phyloP scores from a whole-genome alignment of 2,888 invertebrate species.

The Sericinus montela region DNA sequence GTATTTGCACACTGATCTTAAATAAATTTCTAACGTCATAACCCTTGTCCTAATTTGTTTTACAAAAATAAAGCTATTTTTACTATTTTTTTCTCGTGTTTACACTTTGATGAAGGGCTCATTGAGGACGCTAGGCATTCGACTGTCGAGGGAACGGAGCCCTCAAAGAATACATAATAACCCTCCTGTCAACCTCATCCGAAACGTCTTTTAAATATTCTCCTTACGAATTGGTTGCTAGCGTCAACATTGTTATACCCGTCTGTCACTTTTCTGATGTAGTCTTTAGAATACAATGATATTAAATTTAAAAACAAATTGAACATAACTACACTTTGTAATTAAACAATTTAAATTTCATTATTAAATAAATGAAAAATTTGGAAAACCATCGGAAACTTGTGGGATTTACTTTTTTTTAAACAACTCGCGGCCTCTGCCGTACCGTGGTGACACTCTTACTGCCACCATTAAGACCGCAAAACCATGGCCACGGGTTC shows the following conservation, averaged over 20 bases:
- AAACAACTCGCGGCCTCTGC: too few relatives aligned
- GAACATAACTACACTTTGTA: neutral
- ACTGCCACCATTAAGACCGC: too few relatives aligned
- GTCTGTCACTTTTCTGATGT: slow-evolving; percentile 17
- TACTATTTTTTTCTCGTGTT: neutral
- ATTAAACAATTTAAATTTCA: too few relatives aligned
- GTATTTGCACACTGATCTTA: too few relatives aligned
- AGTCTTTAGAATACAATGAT: slow-evolving; percentile 1
- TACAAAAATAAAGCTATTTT: slow-evolving; percentile 20
- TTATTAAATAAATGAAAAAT: too few relatives aligned
- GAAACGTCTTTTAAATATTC: slow-evolving; percentile 17
- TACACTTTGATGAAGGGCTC: slow-evolving; percentile 8
- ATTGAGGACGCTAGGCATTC: slow-evolving; percentile 5
- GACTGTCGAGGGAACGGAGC: slow-evolving; percentile 10
- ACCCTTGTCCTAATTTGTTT: neutral
- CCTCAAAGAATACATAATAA: slow-evolving; percentile 20
- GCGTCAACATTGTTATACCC: slow-evolving; percentile 15
- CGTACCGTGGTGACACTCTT: too few relatives aligned
- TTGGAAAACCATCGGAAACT: too few relatives aligned
- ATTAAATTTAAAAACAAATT: too few relatives aligned
- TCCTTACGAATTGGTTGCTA: slow-evolving; percentile 12
- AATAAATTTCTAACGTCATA: too few relatives aligned
- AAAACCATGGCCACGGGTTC: too few relatives aligned
- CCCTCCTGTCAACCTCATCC: slow-evolving; percentile 10
- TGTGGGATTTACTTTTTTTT: too few relatives aligned